Conservation (phyloP, 1,140 invertebrate genomes). For the Hestina assimilis region DNA sequence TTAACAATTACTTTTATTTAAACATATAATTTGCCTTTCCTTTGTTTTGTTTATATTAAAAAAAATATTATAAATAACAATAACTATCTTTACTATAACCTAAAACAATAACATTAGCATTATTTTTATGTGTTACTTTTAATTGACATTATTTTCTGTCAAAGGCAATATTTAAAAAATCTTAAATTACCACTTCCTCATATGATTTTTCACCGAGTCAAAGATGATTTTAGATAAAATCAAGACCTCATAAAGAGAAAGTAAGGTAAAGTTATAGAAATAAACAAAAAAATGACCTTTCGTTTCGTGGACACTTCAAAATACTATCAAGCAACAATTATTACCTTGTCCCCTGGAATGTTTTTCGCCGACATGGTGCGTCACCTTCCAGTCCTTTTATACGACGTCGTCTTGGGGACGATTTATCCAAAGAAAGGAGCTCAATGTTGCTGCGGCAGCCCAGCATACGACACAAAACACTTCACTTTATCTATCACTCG, state of each 20-base stretch:
- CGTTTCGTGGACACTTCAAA: slow-evolving; percentile 39
- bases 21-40: no score
- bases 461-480: slow-evolving; percentile 75
- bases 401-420: slow-evolving; percentile 67
- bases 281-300: slow-evolving; percentile 69
- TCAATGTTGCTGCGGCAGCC: slow-evolving; percentile 69
- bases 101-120: neutral
- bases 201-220: slow-evolving; percentile 12
- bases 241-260: slow-evolving; percentile 51
- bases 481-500: slow-evolving; percentile 72
- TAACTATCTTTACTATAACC: no score
- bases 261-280: slow-evolving; percentile 53
- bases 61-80: no score
- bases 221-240: slow-evolving; percentile 17
- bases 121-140: neutral
- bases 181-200: neutral
- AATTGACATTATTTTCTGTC: neutral
- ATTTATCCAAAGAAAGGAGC: slow-evolving; percentile 74
- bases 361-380: slow-evolving; percentile 74
- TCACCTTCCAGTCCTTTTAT: slow-evolving; percentile 58
- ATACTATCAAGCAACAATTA: slow-evolving; percentile 19
- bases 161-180: neutral
- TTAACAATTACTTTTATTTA: no score
- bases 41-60: no score
- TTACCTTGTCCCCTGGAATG: slow-evolving; percentile 75